A percentile compares a stretch with the other conserved stretches of the same genome.
Evolutionary conservation across 2,888 invertebrate genomes (phyloP).

Genomic region (Heteromyza rotundicornis): DNA sequence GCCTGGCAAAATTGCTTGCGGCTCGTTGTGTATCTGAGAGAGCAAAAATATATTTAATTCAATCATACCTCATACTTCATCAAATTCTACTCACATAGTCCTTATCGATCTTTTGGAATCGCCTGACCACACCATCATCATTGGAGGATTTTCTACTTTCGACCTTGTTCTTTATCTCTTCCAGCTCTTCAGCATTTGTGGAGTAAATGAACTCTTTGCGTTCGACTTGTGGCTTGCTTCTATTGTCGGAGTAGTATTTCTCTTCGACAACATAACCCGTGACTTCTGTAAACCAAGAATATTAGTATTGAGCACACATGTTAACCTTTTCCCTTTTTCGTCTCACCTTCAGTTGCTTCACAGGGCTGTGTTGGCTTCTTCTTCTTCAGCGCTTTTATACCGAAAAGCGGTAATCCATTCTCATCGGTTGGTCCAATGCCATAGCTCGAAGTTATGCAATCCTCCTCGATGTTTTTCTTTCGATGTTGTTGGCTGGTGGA

Average conservation of each 20-base stretch:
- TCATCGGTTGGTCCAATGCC: constrained; percentile 84
- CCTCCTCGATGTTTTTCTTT: constrained; percentile 61
- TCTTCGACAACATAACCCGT: constrained; percentile 75
- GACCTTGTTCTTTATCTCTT: constrained; percentile 41
- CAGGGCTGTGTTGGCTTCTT: constrained; percentile 64
- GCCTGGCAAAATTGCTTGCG: constrained; percentile 15
- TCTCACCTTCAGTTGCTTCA: constrained; percentile 71
- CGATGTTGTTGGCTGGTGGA: constrained; percentile 29
- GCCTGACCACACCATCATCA: constrained; percentile 35
- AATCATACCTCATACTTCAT: no score
- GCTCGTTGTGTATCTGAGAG: constrained; percentile 15
- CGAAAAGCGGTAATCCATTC: constrained; percentile 79
- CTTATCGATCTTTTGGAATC: constrained; percentile 43
- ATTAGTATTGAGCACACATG: neutral
- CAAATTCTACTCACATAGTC: constrained; percentile 13
- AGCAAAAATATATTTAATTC: no score
- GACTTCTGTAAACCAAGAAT: constrained; percentile 63
- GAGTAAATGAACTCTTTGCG: constrained; percentile 76
- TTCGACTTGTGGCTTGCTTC: constrained; percentile 72
- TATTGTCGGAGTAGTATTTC: constrained; percentile 74
- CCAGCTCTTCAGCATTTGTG: constrained; percentile 66
- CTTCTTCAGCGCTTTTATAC: constrained; percentile 74
- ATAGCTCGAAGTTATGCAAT: constrained; percentile 80
- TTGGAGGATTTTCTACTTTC: constrained; percentile 33
- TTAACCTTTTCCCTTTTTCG: neutral